phyloP scores from a whole-genome alignment of 2,113 vertebrate species.

The Sciurus niger region DNA sequence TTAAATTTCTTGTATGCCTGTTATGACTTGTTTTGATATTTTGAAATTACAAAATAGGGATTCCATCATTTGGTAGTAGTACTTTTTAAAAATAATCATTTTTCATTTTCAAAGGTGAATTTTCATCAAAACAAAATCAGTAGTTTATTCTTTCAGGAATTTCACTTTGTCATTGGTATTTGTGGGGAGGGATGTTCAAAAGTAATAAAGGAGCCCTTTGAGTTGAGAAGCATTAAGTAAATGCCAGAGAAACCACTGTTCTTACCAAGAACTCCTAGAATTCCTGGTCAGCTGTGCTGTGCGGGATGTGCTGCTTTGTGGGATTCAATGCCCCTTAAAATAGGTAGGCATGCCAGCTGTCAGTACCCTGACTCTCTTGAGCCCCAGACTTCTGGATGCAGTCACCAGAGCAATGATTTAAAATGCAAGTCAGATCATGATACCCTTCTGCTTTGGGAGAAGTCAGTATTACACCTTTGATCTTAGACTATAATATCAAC shows the following conservation, averaged over 20 bases:
- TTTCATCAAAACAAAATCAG: not conserved
- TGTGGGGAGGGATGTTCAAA: not conserved
- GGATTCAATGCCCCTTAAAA: not conserved
- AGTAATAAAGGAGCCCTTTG: not conserved
- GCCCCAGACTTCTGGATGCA: not conserved
- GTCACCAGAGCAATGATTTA: not conserved
- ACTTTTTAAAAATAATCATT: slow-evolving; percentile 29
- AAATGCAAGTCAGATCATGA: not conserved
- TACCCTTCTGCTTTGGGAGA: not conserved
- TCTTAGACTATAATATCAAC: not conserved
- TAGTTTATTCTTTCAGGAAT: not conserved
- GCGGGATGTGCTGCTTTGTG: not conserved
- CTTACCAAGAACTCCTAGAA: too few relatives aligned
- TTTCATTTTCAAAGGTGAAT: slow-evolving; percentile 30
- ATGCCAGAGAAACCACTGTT: not conserved
- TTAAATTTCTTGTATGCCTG: not conserved
- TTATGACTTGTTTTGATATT: not conserved
- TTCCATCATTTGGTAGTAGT: not conserved
- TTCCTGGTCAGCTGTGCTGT: not conserved
- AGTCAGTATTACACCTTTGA: not conserved
- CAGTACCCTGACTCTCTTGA: fast-evolving
- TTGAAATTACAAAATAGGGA: not conserved
- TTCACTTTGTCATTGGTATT: not conserved
- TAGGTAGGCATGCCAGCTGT: fast-evolving
- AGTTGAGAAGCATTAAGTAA: not conserved